These are phyloP conservation scores for Cataglyphis altisquamis DNA, from an alignment of 2,888 invertebrate species.

Conservation along the genomic window DNA sequence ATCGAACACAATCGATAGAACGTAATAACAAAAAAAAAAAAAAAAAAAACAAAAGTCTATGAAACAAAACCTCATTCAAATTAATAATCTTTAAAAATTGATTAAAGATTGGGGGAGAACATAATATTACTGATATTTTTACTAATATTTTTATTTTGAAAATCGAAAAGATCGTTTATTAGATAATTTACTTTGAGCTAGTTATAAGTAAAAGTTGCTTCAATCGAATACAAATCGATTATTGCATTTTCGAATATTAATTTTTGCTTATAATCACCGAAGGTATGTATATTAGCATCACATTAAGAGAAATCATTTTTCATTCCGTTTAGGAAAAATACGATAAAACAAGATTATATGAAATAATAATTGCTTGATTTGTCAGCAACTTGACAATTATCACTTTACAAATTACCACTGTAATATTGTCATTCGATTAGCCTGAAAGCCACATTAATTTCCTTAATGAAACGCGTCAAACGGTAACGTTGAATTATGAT, in stretches of 20 bases:
- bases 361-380: slow-evolving; percentile 22
- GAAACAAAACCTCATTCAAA: slow-evolving; percentile 5
- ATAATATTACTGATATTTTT: not conserved
- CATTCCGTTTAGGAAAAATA: not conserved
- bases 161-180: not conserved
- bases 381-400: slow-evolving; percentile 3
- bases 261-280: not conserved
- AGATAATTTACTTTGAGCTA: not conserved
- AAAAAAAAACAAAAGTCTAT: not conserved
- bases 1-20: slow-evolving; percentile 14
- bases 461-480: slow-evolving; percentile 17
- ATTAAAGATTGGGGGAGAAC: not conserved
- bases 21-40: not conserved
- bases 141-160: not conserved
- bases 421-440: slow-evolving; percentile 12
- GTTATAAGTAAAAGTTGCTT: not conserved
- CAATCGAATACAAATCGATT: not conserved
- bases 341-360: not conserved
- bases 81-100: slow-evolving; percentile 4
- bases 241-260: slow-evolving; percentile 7
- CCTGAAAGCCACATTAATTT: slow-evolving; percentile 38
- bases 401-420: not conserved
- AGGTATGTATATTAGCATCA: too few species aligned
- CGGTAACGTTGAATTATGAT: not conserved
- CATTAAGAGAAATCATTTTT: not conserved